Percentiles rank a stretch among this genome's conserved stretches.
Conservation (phyloP, 1,140 invertebrate species). For the Luehdorfia chinensis region DNA sequence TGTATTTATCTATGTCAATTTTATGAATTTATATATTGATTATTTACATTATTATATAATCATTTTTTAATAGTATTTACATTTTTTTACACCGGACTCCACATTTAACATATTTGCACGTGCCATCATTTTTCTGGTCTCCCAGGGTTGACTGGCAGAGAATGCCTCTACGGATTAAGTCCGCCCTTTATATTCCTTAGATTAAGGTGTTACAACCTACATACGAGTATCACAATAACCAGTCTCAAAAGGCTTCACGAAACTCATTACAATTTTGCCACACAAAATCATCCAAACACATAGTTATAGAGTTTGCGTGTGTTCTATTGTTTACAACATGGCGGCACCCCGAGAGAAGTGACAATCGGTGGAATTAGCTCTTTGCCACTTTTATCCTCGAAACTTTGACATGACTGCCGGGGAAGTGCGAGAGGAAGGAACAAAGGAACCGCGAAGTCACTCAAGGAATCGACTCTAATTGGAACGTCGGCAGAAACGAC, state of each 20-base stretch:
- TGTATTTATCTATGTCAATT: no score
- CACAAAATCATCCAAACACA: background rate
- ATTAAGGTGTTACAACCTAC: no score
- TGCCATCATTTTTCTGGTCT: no score
- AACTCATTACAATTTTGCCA: background rate
- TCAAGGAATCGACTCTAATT: constrained; percentile 8
- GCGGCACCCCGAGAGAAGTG: background rate
- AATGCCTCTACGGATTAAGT: no score
- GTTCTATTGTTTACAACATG: background rate
- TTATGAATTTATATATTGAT: no score
- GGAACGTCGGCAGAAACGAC: background rate
- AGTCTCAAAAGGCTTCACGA: background rate
- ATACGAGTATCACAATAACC: background rate
- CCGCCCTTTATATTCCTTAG: no score
- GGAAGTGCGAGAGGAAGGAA: constrained; percentile 6
- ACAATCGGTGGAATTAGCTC: constrained; percentile 12
- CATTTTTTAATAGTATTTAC: no score
- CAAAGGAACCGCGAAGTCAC: constrained; percentile 1
- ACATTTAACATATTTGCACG: no score
- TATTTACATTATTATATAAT: no score
- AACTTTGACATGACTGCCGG: constrained; percentile 6
- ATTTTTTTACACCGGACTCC: no score
- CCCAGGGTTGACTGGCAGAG: no score
- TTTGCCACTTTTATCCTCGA: constrained; percentile 7
- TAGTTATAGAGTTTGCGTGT: background rate